These are phyloP conservation scores for Epicampocera succincta DNA, from an alignment of 2,888 invertebrate species.

Conservation along the genomic window DNA sequence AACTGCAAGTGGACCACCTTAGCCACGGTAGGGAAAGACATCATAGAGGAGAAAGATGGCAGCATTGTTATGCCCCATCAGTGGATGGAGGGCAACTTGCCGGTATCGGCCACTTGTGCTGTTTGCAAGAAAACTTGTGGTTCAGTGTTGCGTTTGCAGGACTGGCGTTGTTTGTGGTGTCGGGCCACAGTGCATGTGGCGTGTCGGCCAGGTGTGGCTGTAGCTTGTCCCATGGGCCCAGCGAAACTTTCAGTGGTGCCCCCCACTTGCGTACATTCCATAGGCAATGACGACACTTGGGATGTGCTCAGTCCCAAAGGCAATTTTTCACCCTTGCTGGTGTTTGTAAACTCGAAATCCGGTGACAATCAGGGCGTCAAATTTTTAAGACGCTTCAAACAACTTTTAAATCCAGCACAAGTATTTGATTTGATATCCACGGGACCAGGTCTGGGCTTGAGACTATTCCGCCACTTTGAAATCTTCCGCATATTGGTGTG, in stretches of 20 bases:
- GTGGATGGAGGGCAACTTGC: conserved; percentile 98
- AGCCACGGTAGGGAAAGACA: conserved; percentile 96
- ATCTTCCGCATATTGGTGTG: conserved; percentile 97
- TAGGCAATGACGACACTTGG: conserved; percentile 95
- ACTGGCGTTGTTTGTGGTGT: conserved; percentile 99
- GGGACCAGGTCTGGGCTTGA: conserved; percentile 91
- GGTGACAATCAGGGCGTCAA: conserved; percentile 99
- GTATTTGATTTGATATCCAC: conserved; percentile 97
- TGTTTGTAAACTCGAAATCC: conserved; percentile 98
- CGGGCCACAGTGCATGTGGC: conserved; percentile 94
- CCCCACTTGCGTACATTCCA: conserved; percentile 94
- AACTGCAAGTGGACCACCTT: conserved; percentile 99
- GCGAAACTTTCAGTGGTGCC: conserved; percentile 96
- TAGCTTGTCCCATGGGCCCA: conserved; percentile 92
- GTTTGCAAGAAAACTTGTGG: conserved; percentile 98
- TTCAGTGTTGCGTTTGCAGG: conserved; percentile 95
- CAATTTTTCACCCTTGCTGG: conserved; percentile 88
- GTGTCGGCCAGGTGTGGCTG: conserved; percentile 90
- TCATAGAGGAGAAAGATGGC: conserved; percentile 95
- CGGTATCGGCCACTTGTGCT: conserved; percentile 95
- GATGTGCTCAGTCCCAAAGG: conserved; percentile 88
- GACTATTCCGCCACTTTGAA: conserved; percentile 96
- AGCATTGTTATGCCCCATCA: conserved; percentile 97
- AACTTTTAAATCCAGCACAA: conserved; percentile 97
- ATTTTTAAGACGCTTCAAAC: conserved; percentile 96